Evolutionary conservation across 2,888 invertebrate species (phyloP).

Genomic region (Elegia similella): DNA sequence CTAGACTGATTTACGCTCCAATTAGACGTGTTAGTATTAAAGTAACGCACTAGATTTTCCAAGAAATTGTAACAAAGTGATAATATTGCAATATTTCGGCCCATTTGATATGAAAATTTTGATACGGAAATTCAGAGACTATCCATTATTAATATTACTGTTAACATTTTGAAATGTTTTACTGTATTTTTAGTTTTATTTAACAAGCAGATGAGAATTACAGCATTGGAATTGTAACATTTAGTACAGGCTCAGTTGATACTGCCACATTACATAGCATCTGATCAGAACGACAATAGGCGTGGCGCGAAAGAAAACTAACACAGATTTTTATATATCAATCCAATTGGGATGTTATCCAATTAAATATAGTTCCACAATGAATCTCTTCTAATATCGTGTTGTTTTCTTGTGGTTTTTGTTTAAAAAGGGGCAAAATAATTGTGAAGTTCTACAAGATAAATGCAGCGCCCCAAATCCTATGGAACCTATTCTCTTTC

Average conservation of each 20-base stretch:
- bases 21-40: slow-evolving; percentile 61
- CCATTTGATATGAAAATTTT: slow-evolving; percentile 57
- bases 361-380: too few species aligned
- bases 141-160: slow-evolving; percentile 37
- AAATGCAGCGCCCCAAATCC: too few species aligned
- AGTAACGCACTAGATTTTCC: slow-evolving; percentile 63
- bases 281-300: too few species aligned
- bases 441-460: too few species aligned
- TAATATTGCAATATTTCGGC: slow-evolving; percentile 56
- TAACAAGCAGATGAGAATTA: slow-evolving; percentile 29
- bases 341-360: too few species aligned
- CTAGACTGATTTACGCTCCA: slow-evolving; percentile 78
- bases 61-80: slow-evolving; percentile 58
- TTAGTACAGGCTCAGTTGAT: neutral
- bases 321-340: too few species aligned
- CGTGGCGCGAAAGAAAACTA: too few species aligned
- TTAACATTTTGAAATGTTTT: slow-evolving; percentile 49
- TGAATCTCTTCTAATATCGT: too few species aligned
- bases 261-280: neutral
- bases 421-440: too few species aligned
- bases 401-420: too few species aligned
- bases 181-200: slow-evolving; percentile 30
- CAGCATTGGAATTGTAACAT: slow-evolving; percentile 35
- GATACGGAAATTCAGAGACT: slow-evolving; percentile 55
- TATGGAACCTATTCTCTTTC: too few species aligned